Base-by-base conservation (phyloP, 1,140 invertebrate species). In the Metopolophium dirhodum region DNA sequence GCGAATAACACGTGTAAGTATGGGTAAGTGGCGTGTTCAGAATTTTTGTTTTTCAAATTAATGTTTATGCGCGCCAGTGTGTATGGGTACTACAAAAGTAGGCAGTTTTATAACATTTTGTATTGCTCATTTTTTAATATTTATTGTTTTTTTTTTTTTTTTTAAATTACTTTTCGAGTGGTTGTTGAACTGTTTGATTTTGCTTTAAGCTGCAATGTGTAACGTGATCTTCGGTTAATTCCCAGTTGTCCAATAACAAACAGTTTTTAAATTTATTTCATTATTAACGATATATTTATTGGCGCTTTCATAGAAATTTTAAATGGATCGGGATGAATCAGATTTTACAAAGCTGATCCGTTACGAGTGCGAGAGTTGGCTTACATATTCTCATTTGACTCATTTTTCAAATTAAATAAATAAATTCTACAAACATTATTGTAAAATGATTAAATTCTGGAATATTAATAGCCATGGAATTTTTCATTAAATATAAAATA, bases 1-100 rank as follows among this genome's bases (percentile, higher is more conserved):
- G 95, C 94, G 3, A 41, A 96, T 96, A 95, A 95, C 94, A 93
- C 37, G 30, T n/a, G 14, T 77, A 77, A 77, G 7, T 77, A 77
- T 30, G 3, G 0, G 11, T n/a, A 77, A 77, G 18, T 18, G n/a
- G n/a, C 3, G 30, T 30, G 30, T 68, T 30, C 1, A 68, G 61
- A 35, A 18, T 77, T 77, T n/a, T 35, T 61, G n/a, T n/a, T 54
- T 7, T 54, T 68, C 6, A 68, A 61, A 61, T 23, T 23, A 26
- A 26, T 57, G 54, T 57, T 26, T 26, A 57, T 57, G 26, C 2
- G 26, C 26, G 26, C 1, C 1, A 57, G 8, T 57, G 14, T 11
- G 26, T 30, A 11, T 61, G 30, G 37, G 37, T 41, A 41, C 30
- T 68, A 11, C 11, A 68, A 68, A 68, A n/a, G 26, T 68, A 14